Conservation (phyloP, 2,113 vertebrate species). For the Mormyrus iriodes region DNA sequence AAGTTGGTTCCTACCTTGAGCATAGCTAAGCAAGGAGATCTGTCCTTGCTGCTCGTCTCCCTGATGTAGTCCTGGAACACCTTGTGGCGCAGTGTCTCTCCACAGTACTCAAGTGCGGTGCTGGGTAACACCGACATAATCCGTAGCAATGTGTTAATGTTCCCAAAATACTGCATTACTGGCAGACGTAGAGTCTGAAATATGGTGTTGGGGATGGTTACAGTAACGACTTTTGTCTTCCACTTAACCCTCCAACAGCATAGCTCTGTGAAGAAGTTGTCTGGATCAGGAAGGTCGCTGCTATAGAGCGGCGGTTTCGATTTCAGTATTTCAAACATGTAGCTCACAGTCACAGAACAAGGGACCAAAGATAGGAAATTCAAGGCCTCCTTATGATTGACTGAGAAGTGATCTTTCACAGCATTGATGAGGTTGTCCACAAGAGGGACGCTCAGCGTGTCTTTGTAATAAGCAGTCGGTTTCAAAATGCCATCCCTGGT, state of each 20-base stretch:
- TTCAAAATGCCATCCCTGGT: constrained; percentile 68
- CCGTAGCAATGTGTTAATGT: constrained; percentile 81
- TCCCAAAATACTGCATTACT: constrained; percentile 89
- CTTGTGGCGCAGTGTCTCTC: constrained; percentile 70
- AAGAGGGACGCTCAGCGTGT: constrained; percentile 76
- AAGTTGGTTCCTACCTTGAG: constrained; percentile 67
- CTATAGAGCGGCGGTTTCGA: constrained; percentile 86
- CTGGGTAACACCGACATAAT: constrained; percentile 84
- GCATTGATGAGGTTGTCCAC: constrained; percentile 86
- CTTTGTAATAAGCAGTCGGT: constrained; percentile 83
- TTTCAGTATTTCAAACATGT: constrained; percentile 74
- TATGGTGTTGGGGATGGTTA: constrained; percentile 83
- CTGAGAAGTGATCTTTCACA: constrained; percentile 93
- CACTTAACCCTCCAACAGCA: constrained; percentile 96
- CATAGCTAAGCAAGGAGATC: constrained; percentile 77
- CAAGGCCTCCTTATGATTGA: constrained; percentile 87
- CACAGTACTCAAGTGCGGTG: constrained; percentile 81
- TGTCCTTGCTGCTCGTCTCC: constrained; percentile 70
- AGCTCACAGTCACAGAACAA: constrained; percentile 81
- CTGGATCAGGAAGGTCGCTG: constrained; percentile 83
- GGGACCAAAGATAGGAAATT: constrained; percentile 89
- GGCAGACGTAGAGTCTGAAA: constrained; percentile 85
- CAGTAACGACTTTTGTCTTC: constrained; percentile 88
- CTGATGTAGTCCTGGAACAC: constrained; percentile 78
- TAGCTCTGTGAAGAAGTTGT: constrained; percentile 87